phyloP scores from a whole-genome alignment of 2,797 vertebrate genomes.

The Okamejei kenojei region DNA sequence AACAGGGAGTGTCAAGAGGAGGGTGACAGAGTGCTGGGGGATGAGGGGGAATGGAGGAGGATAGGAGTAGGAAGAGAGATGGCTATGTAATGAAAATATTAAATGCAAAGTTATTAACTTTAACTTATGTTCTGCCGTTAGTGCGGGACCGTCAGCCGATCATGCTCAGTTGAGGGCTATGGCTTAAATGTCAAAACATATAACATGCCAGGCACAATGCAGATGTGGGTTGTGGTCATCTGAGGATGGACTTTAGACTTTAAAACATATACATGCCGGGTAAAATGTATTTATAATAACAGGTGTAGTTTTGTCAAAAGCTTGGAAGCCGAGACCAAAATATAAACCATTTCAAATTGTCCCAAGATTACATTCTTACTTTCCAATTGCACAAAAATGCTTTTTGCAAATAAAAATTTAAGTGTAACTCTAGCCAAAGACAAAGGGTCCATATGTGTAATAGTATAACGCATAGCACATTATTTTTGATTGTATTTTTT shows the following conservation, averaged over 20 bases:
- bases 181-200: too few species aligned
- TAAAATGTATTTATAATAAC: neutral
- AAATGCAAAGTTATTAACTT: too few species aligned
- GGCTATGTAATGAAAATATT: too few species aligned
- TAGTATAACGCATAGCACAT: neutral
- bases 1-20: too few species aligned
- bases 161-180: too few species aligned
- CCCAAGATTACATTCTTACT: neutral
- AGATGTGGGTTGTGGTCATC: neutral
- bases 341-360: neutral
- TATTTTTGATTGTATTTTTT: neutral
- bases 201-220: neutral
- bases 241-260: neutral
- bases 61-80: too few species aligned
- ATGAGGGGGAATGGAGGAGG: too few species aligned
- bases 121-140: too few species aligned
- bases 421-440: too few species aligned
- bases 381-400: neutral
- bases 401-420: neutral
- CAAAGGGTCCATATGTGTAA: neutral
- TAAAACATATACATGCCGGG: neutral
- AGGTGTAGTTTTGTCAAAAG: neutral
- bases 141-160: too few species aligned
- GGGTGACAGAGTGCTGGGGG: too few species aligned
- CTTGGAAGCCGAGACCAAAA: neutral